These are phyloP conservation scores for Callithrix jacchus DNA, from an alignment of 2,113 vertebrate species.

Conservation along the genomic window DNA sequence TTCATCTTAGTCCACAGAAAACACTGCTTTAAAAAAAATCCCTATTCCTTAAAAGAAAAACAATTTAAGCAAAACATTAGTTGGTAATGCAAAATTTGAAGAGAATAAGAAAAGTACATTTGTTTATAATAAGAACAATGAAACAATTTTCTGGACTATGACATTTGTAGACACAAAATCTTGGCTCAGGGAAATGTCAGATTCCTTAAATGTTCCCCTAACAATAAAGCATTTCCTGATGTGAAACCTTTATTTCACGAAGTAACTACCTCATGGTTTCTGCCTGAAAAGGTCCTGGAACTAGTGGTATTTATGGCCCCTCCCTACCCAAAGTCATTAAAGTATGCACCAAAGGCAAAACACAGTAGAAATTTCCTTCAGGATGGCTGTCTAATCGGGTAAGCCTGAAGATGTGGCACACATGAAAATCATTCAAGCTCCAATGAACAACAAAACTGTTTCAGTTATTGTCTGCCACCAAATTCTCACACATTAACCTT, in stretches of 20 bases:
- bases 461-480: background rate
- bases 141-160: conserved; percentile 25
- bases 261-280: background rate
- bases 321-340: background rate
- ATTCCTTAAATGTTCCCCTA: conserved; percentile 31
- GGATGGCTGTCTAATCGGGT: background rate
- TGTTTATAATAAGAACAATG: conserved; percentile 7
- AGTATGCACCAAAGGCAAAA: background rate
- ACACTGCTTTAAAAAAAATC: background rate
- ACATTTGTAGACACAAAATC: conserved; percentile 56
- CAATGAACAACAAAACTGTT: background rate
- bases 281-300: conserved; percentile 25
- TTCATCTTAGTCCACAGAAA: background rate
- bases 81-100: background rate
- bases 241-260: conserved; percentile 55
- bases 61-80: conserved; percentile 17
- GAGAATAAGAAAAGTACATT: background rate
- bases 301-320: background rate
- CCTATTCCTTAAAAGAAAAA: background rate
- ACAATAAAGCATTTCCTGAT: conserved; percentile 50
- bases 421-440: background rate
- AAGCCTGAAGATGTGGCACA: background rate
- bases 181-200: conserved; percentile 61
- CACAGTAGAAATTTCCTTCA: background rate
- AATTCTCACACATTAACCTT: background rate